phyloP scores from a whole-genome alignment of 2,113 vertebrate species.

The Neodontobutis hainanensis region DNA sequence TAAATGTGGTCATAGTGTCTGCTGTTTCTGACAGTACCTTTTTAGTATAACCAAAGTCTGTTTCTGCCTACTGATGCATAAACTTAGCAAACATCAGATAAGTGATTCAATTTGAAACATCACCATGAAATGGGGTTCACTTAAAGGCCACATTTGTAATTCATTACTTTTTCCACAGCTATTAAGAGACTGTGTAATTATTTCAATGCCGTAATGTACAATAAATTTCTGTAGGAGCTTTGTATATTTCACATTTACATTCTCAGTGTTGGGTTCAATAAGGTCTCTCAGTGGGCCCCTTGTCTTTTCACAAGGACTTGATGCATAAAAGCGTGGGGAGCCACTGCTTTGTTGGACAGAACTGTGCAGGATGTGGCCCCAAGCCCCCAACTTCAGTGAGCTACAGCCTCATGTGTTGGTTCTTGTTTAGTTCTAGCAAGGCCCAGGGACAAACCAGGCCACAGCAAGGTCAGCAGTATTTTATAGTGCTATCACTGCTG shows the following conservation, averaged over 20 bases:
- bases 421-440: slow-evolving; percentile 11
- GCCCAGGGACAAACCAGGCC: slow-evolving; percentile 16
- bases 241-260: slow-evolving; percentile 2
- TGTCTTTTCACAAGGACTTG: slow-evolving; percentile 12
- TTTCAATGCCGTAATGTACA: background rate
- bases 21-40: background rate
- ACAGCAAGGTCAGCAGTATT: slow-evolving; percentile 30
- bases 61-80: background rate
- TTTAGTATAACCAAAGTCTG: background rate
- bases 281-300: slow-evolving; percentile 1
- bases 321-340: slow-evolving; percentile 15
- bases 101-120: background rate
- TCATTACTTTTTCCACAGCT: background rate
- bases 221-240: background rate
- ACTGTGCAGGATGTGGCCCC: background rate
- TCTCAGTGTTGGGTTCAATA: background rate
- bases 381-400: slow-evolving; percentile 1
- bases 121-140: background rate
- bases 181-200: background rate
- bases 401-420: slow-evolving; percentile 3
- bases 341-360: slow-evolving; percentile 1
- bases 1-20: background rate
- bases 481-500: background rate
- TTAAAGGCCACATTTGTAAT: background rate
- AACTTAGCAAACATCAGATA: background rate